Conservation (phyloP, 2,888 invertebrate species). For the Drepanosiphum platanoidis region DNA sequence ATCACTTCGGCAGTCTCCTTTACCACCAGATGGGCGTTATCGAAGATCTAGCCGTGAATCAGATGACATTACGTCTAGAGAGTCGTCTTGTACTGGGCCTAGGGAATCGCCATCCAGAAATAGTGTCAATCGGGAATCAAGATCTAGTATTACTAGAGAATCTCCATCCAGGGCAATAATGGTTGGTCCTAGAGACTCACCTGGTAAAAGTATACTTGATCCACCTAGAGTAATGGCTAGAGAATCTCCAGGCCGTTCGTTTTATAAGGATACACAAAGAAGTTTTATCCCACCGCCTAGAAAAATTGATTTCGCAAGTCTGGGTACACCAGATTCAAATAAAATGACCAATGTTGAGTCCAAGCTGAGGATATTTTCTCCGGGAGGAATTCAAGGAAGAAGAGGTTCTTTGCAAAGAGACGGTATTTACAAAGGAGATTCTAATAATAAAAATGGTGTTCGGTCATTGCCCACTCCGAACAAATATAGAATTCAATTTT, state of each 20-base stretch:
- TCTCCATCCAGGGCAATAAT: slow-evolving; percentile 33
- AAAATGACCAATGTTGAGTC: slow-evolving; percentile 64
- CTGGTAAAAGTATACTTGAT: slow-evolving; percentile 65
- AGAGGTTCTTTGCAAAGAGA: slow-evolving; percentile 65
- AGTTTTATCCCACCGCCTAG: slow-evolving; percentile 68
- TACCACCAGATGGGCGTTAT: slow-evolving; percentile 56
- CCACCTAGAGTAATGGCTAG: slow-evolving; percentile 68
- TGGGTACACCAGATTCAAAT: slow-evolving; percentile 62
- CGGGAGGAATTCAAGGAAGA: slow-evolving; percentile 64
- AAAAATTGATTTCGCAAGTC: slow-evolving; percentile 65
- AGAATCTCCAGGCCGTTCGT: slow-evolving; percentile 58
- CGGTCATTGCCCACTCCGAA: slow-evolving; percentile 70
- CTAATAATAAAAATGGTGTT: slow-evolving; percentile 64
- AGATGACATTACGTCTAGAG: slow-evolving; percentile 49
- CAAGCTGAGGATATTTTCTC: slow-evolving; percentile 65
- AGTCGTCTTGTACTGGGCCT: slow-evolving; percentile 46
- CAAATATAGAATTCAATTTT: slow-evolving; percentile 82
- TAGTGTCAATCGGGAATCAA: slow-evolving; percentile 54
- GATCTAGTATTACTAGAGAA: slow-evolving; percentile 53
- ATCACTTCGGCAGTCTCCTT: slow-evolving; percentile 50
- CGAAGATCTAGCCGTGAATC: slow-evolving; percentile 55
- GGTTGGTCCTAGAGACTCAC: slow-evolving; percentile 62
- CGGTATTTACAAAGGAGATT: slow-evolving; percentile 63
- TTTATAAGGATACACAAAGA: slow-evolving; percentile 61
- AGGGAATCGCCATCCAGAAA: slow-evolving; percentile 49